Evolutionary conservation across 2,888 invertebrate species (phyloP), one percentile per base, ranked within the genome.

Genomic region (Ennomos quercinarius): DNA sequence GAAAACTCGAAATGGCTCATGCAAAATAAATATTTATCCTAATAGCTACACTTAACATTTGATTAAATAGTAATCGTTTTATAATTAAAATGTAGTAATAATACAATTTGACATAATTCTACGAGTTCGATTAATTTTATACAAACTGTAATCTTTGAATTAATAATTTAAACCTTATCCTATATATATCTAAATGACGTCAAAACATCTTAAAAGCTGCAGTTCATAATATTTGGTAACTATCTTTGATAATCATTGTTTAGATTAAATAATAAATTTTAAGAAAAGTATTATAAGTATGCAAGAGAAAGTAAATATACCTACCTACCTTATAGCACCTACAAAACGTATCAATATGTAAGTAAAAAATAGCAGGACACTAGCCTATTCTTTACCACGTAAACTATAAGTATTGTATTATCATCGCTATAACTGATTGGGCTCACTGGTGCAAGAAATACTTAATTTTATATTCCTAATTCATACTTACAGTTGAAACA

Each of bases 211-310:
- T n/a, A 38, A n/a, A 38, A 34, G 12, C 37, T 44, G 48, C 39
- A 35, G 12, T 45, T 12, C 27, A 51, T 55, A 43, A 38, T 68
- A 64, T 73, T 78, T 80, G 81, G 80, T 80, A 80, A 80, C 78
- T 75, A 62, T 74, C 60, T 61, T 61, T 51, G 43, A 60, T 47
- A 55, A 41, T 36, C 11, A 37, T 42, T 55, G 10, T 43, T 55
- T 17, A 41, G 36, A 38, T 47, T n/a, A n/a, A 47, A 17, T 2
- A 38, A 27, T 27, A 2, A 27, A 27, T 27, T 17, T 27, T 27
- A 27, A 27, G 27, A 27, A 27, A 27, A 27, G 5, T 27, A 17
- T 17, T 17, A 17, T 17, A 17, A 17, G 3, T 17, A 27, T 27
- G 27, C 27, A 6, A 27, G 6, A 6, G 27, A 27, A 27, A 27